Percentiles rank a stretch among this genome's conserved stretches.
These are phyloP conservation scores for Trididemnum miniatum DNA, from an alignment of 23 tunicate genomes.

Conservation along the genomic window DNA sequence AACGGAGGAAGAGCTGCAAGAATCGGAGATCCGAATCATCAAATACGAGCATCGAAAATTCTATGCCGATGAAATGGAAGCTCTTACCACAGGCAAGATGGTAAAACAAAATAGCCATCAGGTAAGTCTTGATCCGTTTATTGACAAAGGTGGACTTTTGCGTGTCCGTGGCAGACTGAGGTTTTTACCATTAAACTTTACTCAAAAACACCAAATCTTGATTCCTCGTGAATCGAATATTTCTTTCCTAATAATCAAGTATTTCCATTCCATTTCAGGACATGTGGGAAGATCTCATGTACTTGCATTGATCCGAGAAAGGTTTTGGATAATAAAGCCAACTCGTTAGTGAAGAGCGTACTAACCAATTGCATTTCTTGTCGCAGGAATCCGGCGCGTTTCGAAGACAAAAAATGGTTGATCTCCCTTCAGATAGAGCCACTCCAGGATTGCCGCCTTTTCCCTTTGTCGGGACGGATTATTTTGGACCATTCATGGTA, in stretches of 20 bases:
- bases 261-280: constrained; percentile 14
- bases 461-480: constrained; percentile 28
- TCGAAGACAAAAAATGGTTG: constrained; percentile 30
- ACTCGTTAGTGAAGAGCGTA: neutral
- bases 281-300: constrained; percentile 26
- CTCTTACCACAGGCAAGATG: too few relatives aligned
- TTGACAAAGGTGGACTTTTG: neutral
- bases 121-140: constrained; percentile 1
- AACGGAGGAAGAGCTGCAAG: neutral
- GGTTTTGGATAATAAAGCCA: constrained; percentile 17
- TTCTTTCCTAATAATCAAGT: constrained; percentile 9
- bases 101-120: neutral
- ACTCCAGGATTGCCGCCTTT: constrained; percentile 34
- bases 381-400: constrained; percentile 9
- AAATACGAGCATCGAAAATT: neutral
- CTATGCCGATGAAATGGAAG: too few relatives aligned
- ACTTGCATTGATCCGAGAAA: constrained; percentile 12
- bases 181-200: neutral
- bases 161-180: neutral
- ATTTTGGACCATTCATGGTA: constrained; percentile 33
- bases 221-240: too few relatives aligned
- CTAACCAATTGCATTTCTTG: constrained; percentile 29
- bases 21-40: neutral
- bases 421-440: constrained; percentile 26
- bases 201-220: neutral